Conservation (phyloP, 1,140 invertebrate genomes). For the Planococcus citri region DNA sequence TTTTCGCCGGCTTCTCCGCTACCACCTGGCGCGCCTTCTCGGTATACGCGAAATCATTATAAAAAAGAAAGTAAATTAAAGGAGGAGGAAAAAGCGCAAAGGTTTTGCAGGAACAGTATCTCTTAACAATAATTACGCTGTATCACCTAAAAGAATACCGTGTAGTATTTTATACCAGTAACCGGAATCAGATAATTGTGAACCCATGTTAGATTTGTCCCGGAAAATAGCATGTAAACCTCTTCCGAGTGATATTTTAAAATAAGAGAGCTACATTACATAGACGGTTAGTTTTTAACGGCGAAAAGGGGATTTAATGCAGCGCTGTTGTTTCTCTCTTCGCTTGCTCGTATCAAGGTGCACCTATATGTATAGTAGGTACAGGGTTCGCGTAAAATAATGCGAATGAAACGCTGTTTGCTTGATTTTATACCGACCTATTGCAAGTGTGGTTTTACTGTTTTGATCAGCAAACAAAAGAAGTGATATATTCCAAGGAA, state of each 20-base stretch:
- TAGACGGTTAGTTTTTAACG: constrained; percentile 1
- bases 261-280: background rate
- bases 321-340: too few relatives aligned
- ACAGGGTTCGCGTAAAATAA: constrained; percentile 6
- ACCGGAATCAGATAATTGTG: constrained; percentile 15
- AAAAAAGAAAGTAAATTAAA: background rate
- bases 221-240: constrained; percentile 13
- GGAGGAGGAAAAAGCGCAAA: background rate
- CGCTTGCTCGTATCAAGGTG: too few relatives aligned
- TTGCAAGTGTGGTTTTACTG: too few relatives aligned
- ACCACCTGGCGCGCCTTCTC: too few relatives aligned
- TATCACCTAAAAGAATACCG: constrained; percentile 4
- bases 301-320: background rate
- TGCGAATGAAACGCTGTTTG: too few relatives aligned
- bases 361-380: too few relatives aligned
- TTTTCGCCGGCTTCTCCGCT: too few relatives aligned
- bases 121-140: constrained; percentile 2
- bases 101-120: background rate
- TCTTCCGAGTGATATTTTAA: constrained; percentile 13
- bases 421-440: too few relatives aligned
- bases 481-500: too few relatives aligned
- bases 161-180: constrained; percentile 6
- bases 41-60: too few relatives aligned
- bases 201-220: constrained; percentile 6
- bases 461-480: too few relatives aligned